Percentiles rank a stretch among this genome's conserved stretches.
phyloP scores from a whole-genome alignment of 2,888 invertebrate species.

The Oscheius sp. region DNA sequence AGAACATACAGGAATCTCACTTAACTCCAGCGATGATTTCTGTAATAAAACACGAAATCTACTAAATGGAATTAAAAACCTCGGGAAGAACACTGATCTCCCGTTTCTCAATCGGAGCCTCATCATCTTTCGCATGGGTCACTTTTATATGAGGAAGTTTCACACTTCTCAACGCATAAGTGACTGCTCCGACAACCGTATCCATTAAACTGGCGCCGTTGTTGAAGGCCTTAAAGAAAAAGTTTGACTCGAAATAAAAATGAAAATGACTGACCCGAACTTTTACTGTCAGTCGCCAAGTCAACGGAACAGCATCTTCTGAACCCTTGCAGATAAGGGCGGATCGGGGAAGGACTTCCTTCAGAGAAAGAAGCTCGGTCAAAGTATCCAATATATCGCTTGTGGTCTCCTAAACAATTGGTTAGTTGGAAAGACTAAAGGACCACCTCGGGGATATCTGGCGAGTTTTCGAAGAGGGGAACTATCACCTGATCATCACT shows the following conservation, averaged over 20 bases:
- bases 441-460: constrained; percentile 43
- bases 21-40: constrained; percentile 17
- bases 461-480: constrained; percentile 38
- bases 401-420: constrained; percentile 9
- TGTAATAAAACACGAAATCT: background rate
- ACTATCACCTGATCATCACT: constrained; percentile 43
- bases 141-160: constrained; percentile 47
- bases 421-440: background rate
- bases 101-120: constrained; percentile 47
- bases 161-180: constrained; percentile 40
- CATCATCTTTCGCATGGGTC: constrained; percentile 42
- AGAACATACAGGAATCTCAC: constrained; percentile 30
- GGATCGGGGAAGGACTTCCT: constrained; percentile 17
- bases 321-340: constrained; percentile 27
- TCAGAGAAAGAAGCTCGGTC: constrained; percentile 13
- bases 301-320: constrained; percentile 26
- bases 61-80: background rate
- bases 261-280: constrained; percentile 19
- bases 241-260: background rate
- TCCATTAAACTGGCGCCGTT: constrained; percentile 15
- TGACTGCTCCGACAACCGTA: constrained; percentile 40
- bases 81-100: constrained; percentile 42
- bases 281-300: constrained; percentile 30
- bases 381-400: constrained; percentile 28
- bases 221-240: constrained; percentile 26